Base-by-base conservation (phyloP, 2,888 invertebrate genomes). In the Cataglyphis cursor region DNA sequence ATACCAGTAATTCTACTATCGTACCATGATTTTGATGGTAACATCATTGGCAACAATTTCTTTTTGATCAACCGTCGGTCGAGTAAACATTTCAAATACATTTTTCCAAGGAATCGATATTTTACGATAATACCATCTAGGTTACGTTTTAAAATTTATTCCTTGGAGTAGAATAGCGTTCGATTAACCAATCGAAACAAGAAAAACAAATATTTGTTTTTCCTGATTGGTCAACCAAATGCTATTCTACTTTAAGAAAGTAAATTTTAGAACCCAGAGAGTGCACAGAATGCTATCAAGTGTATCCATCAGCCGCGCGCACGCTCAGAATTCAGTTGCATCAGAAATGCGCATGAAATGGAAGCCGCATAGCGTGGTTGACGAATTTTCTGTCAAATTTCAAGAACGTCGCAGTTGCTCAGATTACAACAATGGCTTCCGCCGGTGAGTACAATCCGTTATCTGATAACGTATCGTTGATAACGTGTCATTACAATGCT, bases 371-470 rank as follows among this genome's bases (percentile, higher is more conserved):
- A 51, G 24, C 9, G 12, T 51, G 31, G 3, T 51, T 28, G 8
- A 15, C 15, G 31, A 21, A 6, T 24, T 31, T 18, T 18, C 41
- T 68, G 21, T 3, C 4, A 57, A 41, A 24, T 59, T 12, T 44
- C 5, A 15, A 70, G 8, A 3, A 6, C 1, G 0, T 41, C 6
- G 10, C 31, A 21, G 10, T 57, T 1, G 31, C 8, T 59, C 24
- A 54, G 18, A 1, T n/a, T 8, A n/a, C 41, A 59, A 70, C 44
- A 41, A 70, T 80, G 70, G 24, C 70, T 70, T 70, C 70, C 21
- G 54, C 38, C 54, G 59, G 78, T 80, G 44, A 80, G 70, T 44
- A 59, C 8, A 38, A 35, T 31, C 8, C 4, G 5, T 68, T n/a
- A 51, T 12, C 28, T 24, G 44, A 74, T 70, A 44, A 44, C 18